Conservation (phyloP, 2,797 vertebrate species). For the Champsocephalus gunnari region DNA sequence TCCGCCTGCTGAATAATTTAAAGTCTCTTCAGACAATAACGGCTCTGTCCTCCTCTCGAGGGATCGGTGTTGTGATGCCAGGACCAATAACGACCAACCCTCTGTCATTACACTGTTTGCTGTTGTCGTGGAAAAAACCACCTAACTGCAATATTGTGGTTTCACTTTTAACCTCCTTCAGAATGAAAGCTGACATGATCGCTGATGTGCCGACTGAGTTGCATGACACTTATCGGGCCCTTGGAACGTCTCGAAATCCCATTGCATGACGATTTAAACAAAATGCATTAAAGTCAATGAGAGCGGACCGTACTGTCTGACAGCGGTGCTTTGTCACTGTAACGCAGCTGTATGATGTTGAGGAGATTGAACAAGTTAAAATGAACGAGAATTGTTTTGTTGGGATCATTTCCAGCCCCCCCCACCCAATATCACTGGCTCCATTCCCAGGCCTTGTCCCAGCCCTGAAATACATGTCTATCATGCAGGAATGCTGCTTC, state of each 20-base stretch:
- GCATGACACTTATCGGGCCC: conserved; percentile 6
- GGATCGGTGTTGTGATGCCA: conserved; percentile 16
- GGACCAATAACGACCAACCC: conserved; percentile 1
- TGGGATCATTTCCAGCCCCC: conserved; percentile 20
- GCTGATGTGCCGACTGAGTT: conserved; percentile 4
- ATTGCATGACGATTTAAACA: neutral
- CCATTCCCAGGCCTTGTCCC: conserved; percentile 30
- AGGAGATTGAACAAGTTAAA: conserved; percentile 26
- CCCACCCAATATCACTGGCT: conserved; percentile 20
- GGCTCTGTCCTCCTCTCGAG: conserved; percentile 31
- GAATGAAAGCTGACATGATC: conserved; percentile 30
- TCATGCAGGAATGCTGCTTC: conserved; percentile 31
- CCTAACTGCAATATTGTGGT: conserved; percentile 29
- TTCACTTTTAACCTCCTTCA: conserved; percentile 24
- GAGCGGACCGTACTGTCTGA: neutral
- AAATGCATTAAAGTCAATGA: neutral
- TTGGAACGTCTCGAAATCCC: neutral
- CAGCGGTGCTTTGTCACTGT: conserved; percentile 3
- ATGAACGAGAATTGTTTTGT: conserved; percentile 22
- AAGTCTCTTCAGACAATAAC: conserved; percentile 29
- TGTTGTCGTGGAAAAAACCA: conserved; percentile 40
- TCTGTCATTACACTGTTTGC: conserved; percentile 34
- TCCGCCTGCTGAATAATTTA: conserved; percentile 41
- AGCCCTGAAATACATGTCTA: conserved; percentile 25
- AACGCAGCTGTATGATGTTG: conserved; percentile 21